These are phyloP conservation scores for Deilephila porcellus DNA, from an alignment of 2,888 invertebrate genomes.

Conservation along the genomic window DNA sequence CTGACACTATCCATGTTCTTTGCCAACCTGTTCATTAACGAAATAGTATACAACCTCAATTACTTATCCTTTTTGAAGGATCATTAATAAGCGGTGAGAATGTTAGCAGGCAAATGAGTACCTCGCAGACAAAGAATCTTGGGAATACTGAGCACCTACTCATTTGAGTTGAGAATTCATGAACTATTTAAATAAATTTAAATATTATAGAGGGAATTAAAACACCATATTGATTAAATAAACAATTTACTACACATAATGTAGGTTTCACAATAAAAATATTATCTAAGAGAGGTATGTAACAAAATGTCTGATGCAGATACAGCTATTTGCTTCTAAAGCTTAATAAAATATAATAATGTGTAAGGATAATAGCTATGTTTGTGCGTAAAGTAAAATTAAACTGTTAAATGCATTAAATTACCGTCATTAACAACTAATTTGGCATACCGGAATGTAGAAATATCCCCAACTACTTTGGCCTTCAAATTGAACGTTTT, in stretches of 20 bases:
- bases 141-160: no score
- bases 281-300: conserved; percentile 80
- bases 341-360: conserved; percentile 39
- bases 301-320: conserved; percentile 79
- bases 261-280: conserved; percentile 84
- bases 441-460: conserved; percentile 81
- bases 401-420: conserved; percentile 63
- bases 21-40: no score
- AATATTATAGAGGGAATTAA: conserved; percentile 48
- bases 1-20: no score
- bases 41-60: no score
- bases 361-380: conserved; percentile 29
- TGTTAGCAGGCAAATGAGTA: no score
- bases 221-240: conserved; percentile 78
- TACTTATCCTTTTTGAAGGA: no score
- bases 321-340: conserved; percentile 58
- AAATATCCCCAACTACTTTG: conserved; percentile 67
- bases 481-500: conserved; percentile 41
- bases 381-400: conserved; percentile 44
- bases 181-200: conserved; percentile 6
- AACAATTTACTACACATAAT: conserved; percentile 85
- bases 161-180: no score
- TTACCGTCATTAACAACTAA: conserved; percentile 61
- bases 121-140: no score
- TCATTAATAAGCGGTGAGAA: no score